These are phyloP conservation scores for Sardina pilchardus DNA, from an alignment of 2,113 vertebrate genomes.

Conservation along the genomic window DNA sequence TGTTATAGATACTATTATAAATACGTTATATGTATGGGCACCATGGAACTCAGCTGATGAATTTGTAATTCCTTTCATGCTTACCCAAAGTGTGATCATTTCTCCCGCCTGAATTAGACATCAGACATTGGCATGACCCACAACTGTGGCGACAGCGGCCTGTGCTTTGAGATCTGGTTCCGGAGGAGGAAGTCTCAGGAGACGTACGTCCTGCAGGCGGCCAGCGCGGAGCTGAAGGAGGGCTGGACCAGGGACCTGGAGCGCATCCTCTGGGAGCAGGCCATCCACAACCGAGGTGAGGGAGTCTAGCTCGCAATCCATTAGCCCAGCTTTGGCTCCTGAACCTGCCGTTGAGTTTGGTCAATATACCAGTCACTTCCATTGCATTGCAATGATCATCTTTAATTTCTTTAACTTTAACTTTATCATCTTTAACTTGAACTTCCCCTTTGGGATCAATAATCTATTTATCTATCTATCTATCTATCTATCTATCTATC, in stretches of 20 bases:
- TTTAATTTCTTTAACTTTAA: no score
- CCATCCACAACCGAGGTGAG: conserved; percentile 70
- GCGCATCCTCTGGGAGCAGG: conserved; percentile 75
- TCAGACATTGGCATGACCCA: conserved; percentile 77
- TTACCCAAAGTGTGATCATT: not conserved
- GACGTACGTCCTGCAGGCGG: conserved; percentile 68
- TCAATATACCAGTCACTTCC: not conserved
- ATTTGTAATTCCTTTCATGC: no score
- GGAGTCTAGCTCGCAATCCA: not conserved
- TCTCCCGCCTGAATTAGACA: conserved; percentile 56
- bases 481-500: no score
- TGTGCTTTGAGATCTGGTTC: conserved; percentile 80
- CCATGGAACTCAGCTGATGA: not conserved
- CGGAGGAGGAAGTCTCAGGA: conserved; percentile 75
- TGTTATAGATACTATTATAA: not conserved
- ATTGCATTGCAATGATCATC: not conserved
- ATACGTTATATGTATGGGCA: no score
- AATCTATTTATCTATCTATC: no score
- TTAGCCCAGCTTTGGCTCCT: not conserved
- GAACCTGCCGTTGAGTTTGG: not conserved
- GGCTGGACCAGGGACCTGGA: conserved; percentile 76
- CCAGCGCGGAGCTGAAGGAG: conserved; percentile 68
- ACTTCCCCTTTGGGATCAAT: no score
- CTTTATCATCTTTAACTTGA: no score
- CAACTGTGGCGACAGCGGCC: conserved; percentile 60